Evolutionary conservation across 2,113 vertebrate species (phyloP).

Genomic region (Varanus komodoensis): DNA sequence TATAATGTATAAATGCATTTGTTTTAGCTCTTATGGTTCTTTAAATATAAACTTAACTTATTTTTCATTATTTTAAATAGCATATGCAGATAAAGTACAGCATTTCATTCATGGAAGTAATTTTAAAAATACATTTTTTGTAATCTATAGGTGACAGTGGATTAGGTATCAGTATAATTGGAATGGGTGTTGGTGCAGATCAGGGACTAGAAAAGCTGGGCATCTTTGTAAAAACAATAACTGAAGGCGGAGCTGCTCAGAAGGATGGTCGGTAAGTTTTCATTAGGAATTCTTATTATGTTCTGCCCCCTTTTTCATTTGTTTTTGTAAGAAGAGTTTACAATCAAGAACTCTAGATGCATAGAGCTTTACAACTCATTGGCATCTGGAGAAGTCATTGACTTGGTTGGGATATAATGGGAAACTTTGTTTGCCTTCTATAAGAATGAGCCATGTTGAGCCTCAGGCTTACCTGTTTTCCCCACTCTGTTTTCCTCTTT

Average conservation of each 20-base stretch:
- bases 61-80: not conserved
- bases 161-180: slow-evolving; percentile 93
- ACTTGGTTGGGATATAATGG: not conserved
- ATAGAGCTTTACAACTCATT: not conserved
- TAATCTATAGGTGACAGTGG: slow-evolving; percentile 86
- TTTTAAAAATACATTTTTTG: not conserved
- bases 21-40: not conserved
- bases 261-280: slow-evolving; percentile 86
- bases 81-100: not conserved
- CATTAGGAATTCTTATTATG: not conserved
- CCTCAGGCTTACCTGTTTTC: not conserved
- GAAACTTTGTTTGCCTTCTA: not conserved
- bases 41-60: not conserved
- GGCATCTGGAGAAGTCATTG: not conserved
- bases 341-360: not conserved
- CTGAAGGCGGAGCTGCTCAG: slow-evolving; percentile 88
- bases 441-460: not conserved
- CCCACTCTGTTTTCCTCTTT: not conserved
- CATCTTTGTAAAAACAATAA: slow-evolving; percentile 95
- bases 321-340: not conserved
- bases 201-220: slow-evolving; percentile 93
- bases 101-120: not conserved
- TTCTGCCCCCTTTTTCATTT: not conserved
- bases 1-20: not conserved
- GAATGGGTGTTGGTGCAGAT: slow-evolving; percentile 94